Percentiles rank a stretch among this genome's conserved stretches.
Conservation (phyloP, 35 echinoderm and acorn worm genomes). For the Ophioderma brevispina region DNA sequence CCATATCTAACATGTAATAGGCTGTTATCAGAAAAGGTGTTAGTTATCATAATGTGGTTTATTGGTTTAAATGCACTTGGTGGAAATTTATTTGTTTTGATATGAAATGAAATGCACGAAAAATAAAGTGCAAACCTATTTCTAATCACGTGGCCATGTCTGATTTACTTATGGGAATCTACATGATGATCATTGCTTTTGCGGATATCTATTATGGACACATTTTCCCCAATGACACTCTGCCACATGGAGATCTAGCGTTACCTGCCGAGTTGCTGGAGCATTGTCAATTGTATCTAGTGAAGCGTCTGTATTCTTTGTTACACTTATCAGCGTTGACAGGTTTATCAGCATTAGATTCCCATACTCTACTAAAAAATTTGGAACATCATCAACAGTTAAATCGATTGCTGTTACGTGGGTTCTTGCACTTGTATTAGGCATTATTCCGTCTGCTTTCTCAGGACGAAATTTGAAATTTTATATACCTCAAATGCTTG, state of each 20-base stretch:
- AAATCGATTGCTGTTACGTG: not conserved
- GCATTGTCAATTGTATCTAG: not conserved
- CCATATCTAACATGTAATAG: not conserved
- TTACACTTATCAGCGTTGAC: constrained; percentile 15
- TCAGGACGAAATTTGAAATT: not conserved
- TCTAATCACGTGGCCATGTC: not conserved
- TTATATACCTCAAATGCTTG: not conserved
- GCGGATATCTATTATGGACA: not conserved
- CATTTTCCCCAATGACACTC: not conserved
- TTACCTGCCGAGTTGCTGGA: not conserved
- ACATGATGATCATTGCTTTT: not conserved
- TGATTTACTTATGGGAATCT: not conserved
- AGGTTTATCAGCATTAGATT: not conserved
- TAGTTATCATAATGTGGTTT: not conserved
- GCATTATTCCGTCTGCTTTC: not conserved
- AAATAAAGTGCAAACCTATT: not conserved
- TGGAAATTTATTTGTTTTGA: not conserved
- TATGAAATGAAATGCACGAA: not conserved
- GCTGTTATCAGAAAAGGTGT: not conserved
- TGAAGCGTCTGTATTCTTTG: constrained; percentile 10
- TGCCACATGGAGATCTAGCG: not conserved
- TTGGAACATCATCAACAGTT: not conserved
- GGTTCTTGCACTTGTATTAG: not conserved
- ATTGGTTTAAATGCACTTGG: not conserved
- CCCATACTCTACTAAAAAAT: not conserved